These are phyloP conservation scores for Mechanitis messenoides DNA, from an alignment of 2,888 invertebrate species.

Conservation along the genomic window DNA sequence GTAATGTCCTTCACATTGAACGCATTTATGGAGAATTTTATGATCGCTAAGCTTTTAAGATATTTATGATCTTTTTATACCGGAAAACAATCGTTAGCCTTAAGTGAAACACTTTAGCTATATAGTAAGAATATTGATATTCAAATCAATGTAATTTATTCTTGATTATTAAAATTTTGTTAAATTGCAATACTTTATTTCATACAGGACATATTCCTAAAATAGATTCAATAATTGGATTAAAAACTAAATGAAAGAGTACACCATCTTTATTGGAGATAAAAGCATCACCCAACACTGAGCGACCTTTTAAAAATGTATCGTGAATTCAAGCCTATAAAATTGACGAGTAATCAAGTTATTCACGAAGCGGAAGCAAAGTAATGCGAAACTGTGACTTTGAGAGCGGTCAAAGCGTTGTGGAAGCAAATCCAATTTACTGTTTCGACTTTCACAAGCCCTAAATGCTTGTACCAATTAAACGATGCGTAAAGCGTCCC, in stretches of 20 bases:
- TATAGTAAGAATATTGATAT: no score
- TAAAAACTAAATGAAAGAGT: neutral
- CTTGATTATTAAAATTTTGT: no score
- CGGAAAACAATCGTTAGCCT: no score
- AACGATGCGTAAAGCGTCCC: constrained; percentile 66
- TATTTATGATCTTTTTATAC: no score
- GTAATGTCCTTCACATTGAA: no score
- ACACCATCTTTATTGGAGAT: neutral
- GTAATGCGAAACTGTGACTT: constrained; percentile 66
- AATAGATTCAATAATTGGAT: neutral
- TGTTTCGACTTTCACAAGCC: constrained; percentile 63
- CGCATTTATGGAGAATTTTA: no score
- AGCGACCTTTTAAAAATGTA: constrained; percentile 27
- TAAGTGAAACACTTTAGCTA: no score
- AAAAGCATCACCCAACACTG: constrained; percentile 4
- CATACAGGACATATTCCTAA: no score
- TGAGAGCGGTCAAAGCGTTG: constrained; percentile 59
- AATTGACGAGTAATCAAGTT: constrained; percentile 67
- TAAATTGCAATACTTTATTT: no score
- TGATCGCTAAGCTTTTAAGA: no score
- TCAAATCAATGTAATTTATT: no score
- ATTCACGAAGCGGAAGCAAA: constrained; percentile 47
- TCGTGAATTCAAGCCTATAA: constrained; percentile 36
- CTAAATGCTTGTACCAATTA: constrained; percentile 68
- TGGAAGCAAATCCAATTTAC: constrained; percentile 70